Evolutionary conservation across 1,140 invertebrate species (phyloP).

Genomic region (Pseudomyrmex gracilis): DNA sequence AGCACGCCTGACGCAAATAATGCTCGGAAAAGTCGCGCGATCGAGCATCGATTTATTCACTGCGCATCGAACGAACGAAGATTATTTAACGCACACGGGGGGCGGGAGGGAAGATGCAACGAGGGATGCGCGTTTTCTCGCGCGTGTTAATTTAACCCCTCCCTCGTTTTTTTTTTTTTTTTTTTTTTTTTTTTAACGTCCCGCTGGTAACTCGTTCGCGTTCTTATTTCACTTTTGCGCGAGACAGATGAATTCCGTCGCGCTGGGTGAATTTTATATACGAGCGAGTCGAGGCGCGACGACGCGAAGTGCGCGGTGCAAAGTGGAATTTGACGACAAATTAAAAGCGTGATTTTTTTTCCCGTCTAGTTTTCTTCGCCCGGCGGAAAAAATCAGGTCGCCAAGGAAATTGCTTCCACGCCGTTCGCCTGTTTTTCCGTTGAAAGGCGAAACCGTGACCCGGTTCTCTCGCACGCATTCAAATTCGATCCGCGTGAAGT

Average conservation of each 20-base stretch:
- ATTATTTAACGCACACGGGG: conserved; percentile 4
- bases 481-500: conserved; percentile 37
- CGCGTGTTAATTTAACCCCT: too few relatives aligned
- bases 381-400: neutral
- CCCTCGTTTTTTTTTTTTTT: too few relatives aligned
- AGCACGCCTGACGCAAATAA: neutral
- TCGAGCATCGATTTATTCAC: conserved; percentile 9
- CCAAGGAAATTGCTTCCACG: neutral
- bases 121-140: too few relatives aligned
- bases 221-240: neutral
- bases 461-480: conserved; percentile 35
- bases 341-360: neutral
- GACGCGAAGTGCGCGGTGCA: neutral
- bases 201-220: neutral
- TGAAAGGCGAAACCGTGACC: conserved; percentile 31
- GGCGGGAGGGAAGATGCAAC: too few relatives aligned
- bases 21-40: conserved; percentile 3
- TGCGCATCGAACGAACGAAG: neutral
- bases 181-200: neutral
- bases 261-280: neutral
- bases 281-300: neutral
- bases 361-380: neutral
- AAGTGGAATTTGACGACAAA: conserved; percentile 29
- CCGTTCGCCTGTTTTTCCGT: neutral
- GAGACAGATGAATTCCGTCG: conserved; percentile 16